A percentile compares a stretch with the other conserved stretches of the same genome.
Evolutionary conservation across 2,113 vertebrate genomes (phyloP).

Genomic region (Gasterosteus nipponicus): DNA sequence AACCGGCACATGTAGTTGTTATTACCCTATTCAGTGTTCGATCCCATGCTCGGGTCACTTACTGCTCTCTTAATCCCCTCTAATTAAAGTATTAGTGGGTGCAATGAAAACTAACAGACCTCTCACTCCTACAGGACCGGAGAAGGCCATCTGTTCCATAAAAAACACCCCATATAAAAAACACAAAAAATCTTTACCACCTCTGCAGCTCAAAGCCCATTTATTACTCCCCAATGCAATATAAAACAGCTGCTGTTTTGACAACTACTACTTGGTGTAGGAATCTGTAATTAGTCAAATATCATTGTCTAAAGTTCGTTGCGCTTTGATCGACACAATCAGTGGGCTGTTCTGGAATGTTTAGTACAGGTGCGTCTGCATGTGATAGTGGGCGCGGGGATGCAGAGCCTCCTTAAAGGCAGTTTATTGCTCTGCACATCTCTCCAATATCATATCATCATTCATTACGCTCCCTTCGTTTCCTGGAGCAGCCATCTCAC

Average conservation of each 20-base stretch:
- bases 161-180: constrained; percentile 57
- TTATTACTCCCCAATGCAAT: constrained; percentile 21
- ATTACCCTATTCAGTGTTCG: constrained; percentile 51
- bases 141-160: constrained; percentile 65
- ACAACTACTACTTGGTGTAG: constrained; percentile 24
- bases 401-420: not conserved
- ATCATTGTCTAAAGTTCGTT: constrained; percentile 39
- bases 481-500: constrained; percentile 1
- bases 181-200: constrained; percentile 21
- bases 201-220: constrained; percentile 37
- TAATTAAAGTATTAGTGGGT: constrained; percentile 61
- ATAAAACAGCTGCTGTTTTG: constrained; percentile 61
- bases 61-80: constrained; percentile 53
- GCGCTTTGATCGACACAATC: constrained; percentile 35
- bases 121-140: constrained; percentile 52
- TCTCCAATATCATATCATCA: constrained; percentile 16
- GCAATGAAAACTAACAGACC: constrained; percentile 67
- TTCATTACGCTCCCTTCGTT: not conserved
- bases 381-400: not conserved
- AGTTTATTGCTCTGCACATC: constrained; percentile 7
- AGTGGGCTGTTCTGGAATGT: constrained; percentile 23
- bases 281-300: constrained; percentile 35
- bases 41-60: constrained; percentile 61
- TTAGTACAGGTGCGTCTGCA: constrained; percentile 20
- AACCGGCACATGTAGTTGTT: constrained; percentile 28